Base-by-base conservation (phyloP, 1,140 invertebrate genomes). In the Zaprionus vittiger region DNA sequence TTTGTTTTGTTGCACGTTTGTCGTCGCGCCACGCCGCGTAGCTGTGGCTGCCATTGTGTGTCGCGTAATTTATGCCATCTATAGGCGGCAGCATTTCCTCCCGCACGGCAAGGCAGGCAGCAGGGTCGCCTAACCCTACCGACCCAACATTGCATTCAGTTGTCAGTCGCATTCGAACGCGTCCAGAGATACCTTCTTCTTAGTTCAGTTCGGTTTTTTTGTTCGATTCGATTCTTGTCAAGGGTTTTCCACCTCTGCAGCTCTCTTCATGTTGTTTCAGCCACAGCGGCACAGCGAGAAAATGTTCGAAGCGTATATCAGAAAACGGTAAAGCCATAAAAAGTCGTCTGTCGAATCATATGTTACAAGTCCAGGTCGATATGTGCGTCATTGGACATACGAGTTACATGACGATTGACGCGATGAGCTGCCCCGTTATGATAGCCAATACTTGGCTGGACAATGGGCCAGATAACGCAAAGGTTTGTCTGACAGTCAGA, bases 251-350 rank as follows among this genome's bases (percentile, higher is more conserved):
- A 31, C 31, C 31, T 31, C 31, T 31, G 31, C 4, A 62, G 59
- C 71, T 14, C 62, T 17, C 62, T 72, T 54, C 57, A 89, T 87
- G 84, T 89, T 89, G 74, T 71, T 83, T 20, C 85, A 89, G 56
- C 79, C 62, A 28, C 78, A 75, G 59, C 78, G 79, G 59, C 81
- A 79, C 37, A 84, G 85, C 66, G 74, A 84, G 70, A 85, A 81
- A 82, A 90, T 90, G 85, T 90, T 90, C 57, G 85, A 90, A 65
- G 85, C 85, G 86, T 90, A 90, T 64, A 82, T 90, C 73, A 85
- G 77, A 91, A 90, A 90, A 90, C 85, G 85, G 85, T 90, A 90
- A 90, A 65, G 73, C 73, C 73, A 73, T 74, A 65, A 74, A 78
- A 78, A 70, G 61, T 77, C 74, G 61, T 77, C 74, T 44, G 26